Base-by-base conservation (phyloP, 1,140 invertebrate species). In the Drosophila micromelanica region DNA sequence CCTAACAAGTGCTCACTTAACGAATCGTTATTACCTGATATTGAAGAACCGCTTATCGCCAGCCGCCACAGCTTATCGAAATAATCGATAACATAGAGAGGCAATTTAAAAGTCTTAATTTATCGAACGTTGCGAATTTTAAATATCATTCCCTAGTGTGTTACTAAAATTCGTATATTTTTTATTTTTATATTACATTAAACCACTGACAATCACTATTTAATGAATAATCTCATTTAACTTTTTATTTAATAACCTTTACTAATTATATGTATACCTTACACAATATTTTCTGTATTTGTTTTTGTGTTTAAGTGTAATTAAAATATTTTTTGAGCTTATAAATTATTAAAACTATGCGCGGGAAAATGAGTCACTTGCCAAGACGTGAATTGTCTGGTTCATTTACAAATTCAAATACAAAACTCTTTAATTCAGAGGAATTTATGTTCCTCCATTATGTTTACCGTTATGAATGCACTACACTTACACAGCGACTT, bases 301-400 rank as follows among this genome's bases (percentile, higher is more conserved):
- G 54, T 35, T 61, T 52, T 48, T 55, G 38, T 80, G 63, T 61
- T 78, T 80, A 86, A 77, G 74, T 74, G 71, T 77, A 69, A 86
- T 87, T 86, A 85, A 85, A 85, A 87, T 85, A 85, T 79, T 73
- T 74, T 49, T 76, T 87, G 82, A 87, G 78, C 81, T 86, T 86
- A 86, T 81, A 87, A 85, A 81, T 81, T 86, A 87, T 81, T 81
- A 87, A 86, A 80, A 86, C 81, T 86, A 85, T 87, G 78, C 69
- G 57, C 37, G 82, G 69, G 65, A 49, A 65, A 78, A 81, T 69
- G 69, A 77, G 73, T 85, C 70, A 63, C 80, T 51, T 72, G 55
- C 70, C 63, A 68, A 73, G 30, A 52, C 46, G 35, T 27, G 32
- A 57, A 52, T 81, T 38, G 49, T 51, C 73, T 40, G 63, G 27